Evolutionary conservation across 2,113 vertebrate species (phyloP).

Genomic region (Misgurnus mizolepis): DNA sequence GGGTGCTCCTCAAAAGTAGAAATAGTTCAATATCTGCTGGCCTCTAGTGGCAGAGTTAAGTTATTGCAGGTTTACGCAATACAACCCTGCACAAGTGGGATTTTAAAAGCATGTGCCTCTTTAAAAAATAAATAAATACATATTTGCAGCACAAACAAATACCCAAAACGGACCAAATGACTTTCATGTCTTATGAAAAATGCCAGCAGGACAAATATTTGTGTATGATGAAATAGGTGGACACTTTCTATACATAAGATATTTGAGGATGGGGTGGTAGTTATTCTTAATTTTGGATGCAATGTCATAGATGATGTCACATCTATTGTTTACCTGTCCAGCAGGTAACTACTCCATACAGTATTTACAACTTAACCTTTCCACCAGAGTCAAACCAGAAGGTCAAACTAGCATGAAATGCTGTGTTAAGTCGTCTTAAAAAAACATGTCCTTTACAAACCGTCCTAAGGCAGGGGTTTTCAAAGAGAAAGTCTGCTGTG

Average conservation of each 20-base stretch:
- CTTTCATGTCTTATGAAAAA: neutral
- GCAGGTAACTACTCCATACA: slow-evolving; percentile 45
- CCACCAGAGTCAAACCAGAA: neutral
- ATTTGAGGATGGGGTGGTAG: neutral
- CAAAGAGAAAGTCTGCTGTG: too few relatives aligned
- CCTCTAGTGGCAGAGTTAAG: slow-evolving; percentile 19
- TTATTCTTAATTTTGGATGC: neutral
- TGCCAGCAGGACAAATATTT: neutral
- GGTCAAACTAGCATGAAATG: neutral
- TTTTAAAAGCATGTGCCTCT: neutral
- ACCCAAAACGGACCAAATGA: neutral
- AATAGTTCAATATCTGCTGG: slow-evolving; percentile 14
- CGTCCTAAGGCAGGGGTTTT: neutral
- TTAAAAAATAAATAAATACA: neutral
- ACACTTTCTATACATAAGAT: slow-evolving; percentile 3
- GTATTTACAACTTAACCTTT: slow-evolving; percentile 43
- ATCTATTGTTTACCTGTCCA: slow-evolving; percentile 36
- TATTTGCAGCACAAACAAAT: neutral
- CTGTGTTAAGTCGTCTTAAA: too few relatives aligned
- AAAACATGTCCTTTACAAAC: neutral
- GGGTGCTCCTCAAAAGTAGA: neutral
- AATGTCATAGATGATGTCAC: slow-evolving; percentile 4
- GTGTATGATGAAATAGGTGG: slow-evolving; percentile 10
- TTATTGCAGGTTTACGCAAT: slow-evolving; percentile 29
- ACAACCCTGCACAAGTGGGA: neutral